These are phyloP conservation scores for Chelon auratus DNA, from an alignment of 2,797 vertebrate species.

Conservation along the genomic window DNA sequence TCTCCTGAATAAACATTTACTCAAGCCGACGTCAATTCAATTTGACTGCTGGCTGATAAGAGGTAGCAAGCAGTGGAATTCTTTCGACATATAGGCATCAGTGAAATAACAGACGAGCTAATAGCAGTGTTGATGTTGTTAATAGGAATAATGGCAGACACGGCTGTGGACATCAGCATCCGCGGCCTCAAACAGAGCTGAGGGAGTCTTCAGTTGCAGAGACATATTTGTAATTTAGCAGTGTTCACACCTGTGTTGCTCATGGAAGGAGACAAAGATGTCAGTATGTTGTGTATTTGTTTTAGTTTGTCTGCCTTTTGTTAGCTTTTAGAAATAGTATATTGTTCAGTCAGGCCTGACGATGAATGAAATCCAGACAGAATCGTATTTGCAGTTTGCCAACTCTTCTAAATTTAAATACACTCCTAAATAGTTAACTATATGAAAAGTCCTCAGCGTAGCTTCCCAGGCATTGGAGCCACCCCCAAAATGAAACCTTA, in stretches of 20 bases:
- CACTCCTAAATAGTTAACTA: slow-evolving; percentile 59
- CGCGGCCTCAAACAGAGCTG: slow-evolving; percentile 47
- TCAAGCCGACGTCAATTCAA: slow-evolving; percentile 78
- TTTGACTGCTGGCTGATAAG: slow-evolving; percentile 77
- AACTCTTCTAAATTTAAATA: slow-evolving; percentile 50
- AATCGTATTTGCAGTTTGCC: slow-evolving; percentile 48
- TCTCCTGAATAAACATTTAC: slow-evolving; percentile 80
- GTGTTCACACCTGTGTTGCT: slow-evolving; percentile 63
- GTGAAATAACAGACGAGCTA: slow-evolving; percentile 73
- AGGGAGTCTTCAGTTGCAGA: slow-evolving; percentile 76
- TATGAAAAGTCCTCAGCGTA: slow-evolving; percentile 33
- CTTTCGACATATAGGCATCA: slow-evolving; percentile 67
- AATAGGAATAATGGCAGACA: slow-evolving; percentile 71
- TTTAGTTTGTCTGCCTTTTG: slow-evolving; percentile 51
- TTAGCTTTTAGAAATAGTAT: slow-evolving; percentile 45
- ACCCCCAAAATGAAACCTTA: slow-evolving; percentile 47
- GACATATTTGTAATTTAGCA: slow-evolving; percentile 56
- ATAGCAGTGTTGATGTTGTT: slow-evolving; percentile 75
- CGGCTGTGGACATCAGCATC: slow-evolving; percentile 57
- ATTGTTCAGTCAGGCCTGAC: slow-evolving; percentile 45
- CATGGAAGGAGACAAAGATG: slow-evolving; percentile 58
- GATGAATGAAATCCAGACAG: slow-evolving; percentile 39
- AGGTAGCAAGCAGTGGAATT: slow-evolving; percentile 68
- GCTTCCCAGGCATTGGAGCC: slow-evolving; percentile 47
- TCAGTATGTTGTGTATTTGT: slow-evolving; percentile 58